Evolutionary conservation across 2,888 invertebrate genomes (phyloP).

Genomic region (Dasypogon diadema): DNA sequence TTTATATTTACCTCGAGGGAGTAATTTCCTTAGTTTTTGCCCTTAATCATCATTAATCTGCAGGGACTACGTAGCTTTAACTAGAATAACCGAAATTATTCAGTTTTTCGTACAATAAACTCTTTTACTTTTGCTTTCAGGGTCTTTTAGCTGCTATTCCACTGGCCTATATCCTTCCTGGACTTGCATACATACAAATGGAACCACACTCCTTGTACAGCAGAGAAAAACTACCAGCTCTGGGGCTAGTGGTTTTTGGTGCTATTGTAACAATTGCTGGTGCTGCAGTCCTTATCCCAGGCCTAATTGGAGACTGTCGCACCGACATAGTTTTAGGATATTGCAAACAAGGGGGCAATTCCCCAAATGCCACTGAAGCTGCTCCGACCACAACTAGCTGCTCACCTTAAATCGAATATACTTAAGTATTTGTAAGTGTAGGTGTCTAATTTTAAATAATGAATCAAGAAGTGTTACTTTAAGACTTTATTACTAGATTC

Average conservation of each 20-base stretch:
- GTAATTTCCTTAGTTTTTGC: background rate
- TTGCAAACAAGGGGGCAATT: conserved; percentile 60
- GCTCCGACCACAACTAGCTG: conserved; percentile 30
- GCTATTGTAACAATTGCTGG: conserved; percentile 67
- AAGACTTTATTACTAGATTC: too few relatives aligned
- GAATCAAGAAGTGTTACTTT: too few relatives aligned
- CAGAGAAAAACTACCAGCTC: conserved; percentile 77
- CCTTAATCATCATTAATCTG: background rate
- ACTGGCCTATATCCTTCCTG: conserved; percentile 84
- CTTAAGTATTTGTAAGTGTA: too few relatives aligned
- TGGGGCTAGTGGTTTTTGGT: conserved; percentile 79
- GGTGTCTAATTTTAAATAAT: background rate
- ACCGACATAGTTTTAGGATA: conserved; percentile 68
- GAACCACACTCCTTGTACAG: conserved; percentile 78
- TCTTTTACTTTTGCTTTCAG: conserved; percentile 65
- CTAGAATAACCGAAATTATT: background rate
- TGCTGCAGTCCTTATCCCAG: conserved; percentile 66
- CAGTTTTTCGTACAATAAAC: too few relatives aligned
- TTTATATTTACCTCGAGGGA: background rate
- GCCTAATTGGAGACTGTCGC: conserved; percentile 66
- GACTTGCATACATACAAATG: conserved; percentile 81
- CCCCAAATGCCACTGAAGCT: conserved; percentile 45
- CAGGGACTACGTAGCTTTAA: background rate
- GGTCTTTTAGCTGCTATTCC: conserved; percentile 86
- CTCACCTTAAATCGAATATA: conserved; percentile 33